Evolutionary conservation across 2,888 invertebrate genomes (phyloP).

Genomic region (Cephus runcator): DNA sequence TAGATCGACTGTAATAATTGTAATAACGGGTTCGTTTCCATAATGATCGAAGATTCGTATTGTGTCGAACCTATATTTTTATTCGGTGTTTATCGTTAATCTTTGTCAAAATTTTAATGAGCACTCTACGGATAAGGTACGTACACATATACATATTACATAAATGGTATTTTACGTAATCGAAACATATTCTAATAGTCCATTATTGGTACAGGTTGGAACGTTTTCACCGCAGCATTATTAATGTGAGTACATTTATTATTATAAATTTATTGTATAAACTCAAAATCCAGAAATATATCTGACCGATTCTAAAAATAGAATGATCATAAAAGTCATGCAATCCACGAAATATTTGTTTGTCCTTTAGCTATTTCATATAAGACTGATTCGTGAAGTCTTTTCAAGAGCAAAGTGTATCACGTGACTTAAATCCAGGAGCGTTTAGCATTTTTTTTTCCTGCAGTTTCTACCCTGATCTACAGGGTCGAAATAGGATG

Average conservation of each 20-base stretch:
- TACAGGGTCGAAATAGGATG: slow-evolving; percentile 9
- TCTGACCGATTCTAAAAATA: not conserved
- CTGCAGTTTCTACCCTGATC: not conserved
- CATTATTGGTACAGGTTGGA: not conserved
- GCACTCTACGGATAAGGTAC: not conserved
- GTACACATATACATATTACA: not conserved
- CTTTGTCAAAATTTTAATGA: not conserved
- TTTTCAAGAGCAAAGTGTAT: not conserved
- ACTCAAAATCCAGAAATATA: not conserved
- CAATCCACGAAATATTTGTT: too few relatives aligned
- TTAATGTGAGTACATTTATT: not conserved
- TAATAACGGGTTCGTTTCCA: not conserved
- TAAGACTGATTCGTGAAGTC: too few relatives aligned
- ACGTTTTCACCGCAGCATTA: not conserved
- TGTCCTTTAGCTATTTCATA: too few relatives aligned
- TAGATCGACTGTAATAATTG: not conserved
- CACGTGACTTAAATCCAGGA: not conserved
- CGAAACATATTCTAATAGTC: not conserved
- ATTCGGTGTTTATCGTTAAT: not conserved
- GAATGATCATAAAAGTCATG: not conserved
- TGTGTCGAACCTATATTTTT: not conserved
- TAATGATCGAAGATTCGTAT: not conserved
- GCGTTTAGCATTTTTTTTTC: not conserved
- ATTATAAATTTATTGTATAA: not conserved
- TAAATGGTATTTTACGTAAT: not conserved